Evolutionary conservation across 1,140 invertebrate species (phyloP), one percentile per base, ranked within the genome.

Genomic region (Trypoxylus dichotomus): DNA sequence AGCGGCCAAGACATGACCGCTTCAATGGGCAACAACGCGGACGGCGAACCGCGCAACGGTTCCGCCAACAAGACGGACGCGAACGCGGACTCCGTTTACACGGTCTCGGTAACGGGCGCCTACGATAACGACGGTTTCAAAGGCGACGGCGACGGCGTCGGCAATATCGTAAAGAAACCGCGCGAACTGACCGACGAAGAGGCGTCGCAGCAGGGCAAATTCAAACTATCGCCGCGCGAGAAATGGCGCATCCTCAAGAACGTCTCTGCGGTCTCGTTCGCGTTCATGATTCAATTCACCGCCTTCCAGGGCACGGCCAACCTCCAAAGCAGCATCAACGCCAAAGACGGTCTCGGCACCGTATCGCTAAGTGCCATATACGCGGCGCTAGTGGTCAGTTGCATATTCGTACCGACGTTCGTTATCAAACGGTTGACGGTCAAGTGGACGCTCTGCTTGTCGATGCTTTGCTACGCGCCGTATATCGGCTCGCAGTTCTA

Each of bases 401-500:
- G 95, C 86, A 94, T 97, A 86, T 97, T 98, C 87, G 90, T 98
- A 21, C 96, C 97, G 7, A 96, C 95, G 11, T 92, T 95, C 85
- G 86, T 96, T 41, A 97, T 97, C 82, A 94, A 94, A 83, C 90
- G 93, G 83, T 89, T 99, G 76, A 97, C 96, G 10, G 96, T 96
- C 74, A 99, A 99, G 87, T 97, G 96, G 95, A 98, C 97, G 0
- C 89, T 99, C 15, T 96, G 96, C 76, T 83, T 95, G 13, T 96
- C 95, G 10, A 96, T 98, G 93, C 84, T 96, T 43, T 96, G 96
- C 83, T 98, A 99, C 88, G 94, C 94, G 7, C 92, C 95, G 0
- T 99, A 98, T 87, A 97, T 99, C 83, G 94, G 90, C 6, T 93
- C 96, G 2, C 97, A 99, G 87, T 97, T 98, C 82, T 95, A 96